A percentile compares a stretch with the other conserved stretches of the same genome.
phyloP scores from a whole-genome alignment of 92 coral and sea anemone genomes.

The Porites lobata region DNA sequence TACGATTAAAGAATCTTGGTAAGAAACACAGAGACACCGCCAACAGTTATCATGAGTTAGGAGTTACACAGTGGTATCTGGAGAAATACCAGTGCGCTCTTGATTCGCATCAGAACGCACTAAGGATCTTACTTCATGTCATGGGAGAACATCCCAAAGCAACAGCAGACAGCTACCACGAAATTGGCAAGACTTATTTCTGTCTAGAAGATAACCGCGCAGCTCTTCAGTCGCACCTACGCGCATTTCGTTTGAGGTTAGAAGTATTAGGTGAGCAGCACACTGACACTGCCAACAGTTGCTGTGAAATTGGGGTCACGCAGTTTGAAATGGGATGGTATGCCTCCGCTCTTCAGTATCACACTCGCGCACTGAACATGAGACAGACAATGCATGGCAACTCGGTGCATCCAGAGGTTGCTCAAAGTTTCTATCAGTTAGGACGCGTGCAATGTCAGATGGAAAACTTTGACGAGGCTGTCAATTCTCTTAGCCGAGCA shows the following conservation, averaged over 20 bases:
- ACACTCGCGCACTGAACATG: not conserved
- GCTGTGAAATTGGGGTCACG: not conserved
- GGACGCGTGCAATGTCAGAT: not conserved
- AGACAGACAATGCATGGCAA: not conserved
- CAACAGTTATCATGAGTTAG: slow-evolving; percentile 23
- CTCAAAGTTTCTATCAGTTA: not conserved
- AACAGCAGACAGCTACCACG: slow-evolving; percentile 22
- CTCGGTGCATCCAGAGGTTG: not conserved
- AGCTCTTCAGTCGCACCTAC: not conserved
- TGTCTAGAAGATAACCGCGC: slow-evolving; percentile 5
- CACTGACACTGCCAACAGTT: slow-evolving; percentile 7
- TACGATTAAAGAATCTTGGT: slow-evolving; percentile 30
- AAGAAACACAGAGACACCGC: slow-evolving; percentile 29
- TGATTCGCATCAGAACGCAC: not conserved
- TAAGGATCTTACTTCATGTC: not conserved
- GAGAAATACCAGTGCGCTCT: slow-evolving; percentile 19
- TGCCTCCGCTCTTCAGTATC: not conserved
- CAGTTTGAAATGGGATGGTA: not conserved
- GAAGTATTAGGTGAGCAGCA: not conserved
- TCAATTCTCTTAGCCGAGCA: not conserved
- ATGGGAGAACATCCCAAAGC: not conserved
- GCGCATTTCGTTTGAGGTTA: not conserved
- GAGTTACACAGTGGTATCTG: slow-evolving; percentile 12
- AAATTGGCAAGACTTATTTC: slow-evolving; percentile 25
- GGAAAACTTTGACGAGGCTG: not conserved